A percentile compares a stretch with the other conserved stretches of the same genome.
phyloP scores from a whole-genome alignment of 2,888 invertebrate species.

The Eledona agricola region DNA sequence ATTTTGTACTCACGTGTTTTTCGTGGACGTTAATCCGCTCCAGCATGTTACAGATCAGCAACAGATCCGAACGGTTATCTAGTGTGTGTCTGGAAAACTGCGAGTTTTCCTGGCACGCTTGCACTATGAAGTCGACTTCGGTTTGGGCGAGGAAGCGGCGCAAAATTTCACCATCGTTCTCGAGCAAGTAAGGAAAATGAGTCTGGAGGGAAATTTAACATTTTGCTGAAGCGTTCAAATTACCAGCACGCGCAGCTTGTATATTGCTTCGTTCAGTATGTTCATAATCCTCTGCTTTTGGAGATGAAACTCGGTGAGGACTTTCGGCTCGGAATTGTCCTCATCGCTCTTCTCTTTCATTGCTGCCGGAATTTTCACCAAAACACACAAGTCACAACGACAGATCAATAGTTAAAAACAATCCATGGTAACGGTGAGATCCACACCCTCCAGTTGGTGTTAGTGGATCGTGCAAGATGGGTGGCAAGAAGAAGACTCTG shows the following conservation, averaged over 20 bases:
- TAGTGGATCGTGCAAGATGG: conserved; percentile 52
- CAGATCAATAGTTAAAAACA: conserved; percentile 2
- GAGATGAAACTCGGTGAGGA: conserved; percentile 9
- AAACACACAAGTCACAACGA: conserved; percentile 4
- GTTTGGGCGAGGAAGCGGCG: conserved; percentile 37
- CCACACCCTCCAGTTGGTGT: not conserved
- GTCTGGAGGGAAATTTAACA: conserved; percentile 37
- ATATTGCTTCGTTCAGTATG: conserved; percentile 15
- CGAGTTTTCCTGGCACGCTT: conserved; percentile 18
- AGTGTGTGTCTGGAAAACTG: not conserved
- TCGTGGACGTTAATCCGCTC: conserved; percentile 15
- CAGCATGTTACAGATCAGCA: conserved; percentile 12
- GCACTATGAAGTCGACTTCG: conserved; percentile 40
- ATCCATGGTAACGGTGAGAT: conserved; percentile 2
- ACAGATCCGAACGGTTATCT: conserved; percentile 17
- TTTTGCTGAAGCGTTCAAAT: conserved; percentile 4
- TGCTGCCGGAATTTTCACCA: not conserved
- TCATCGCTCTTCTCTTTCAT: conserved; percentile 1
- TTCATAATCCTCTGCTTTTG: conserved; percentile 17
- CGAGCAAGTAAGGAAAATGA: conserved; percentile 41
- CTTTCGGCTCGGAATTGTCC: no score
- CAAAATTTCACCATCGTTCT: conserved; percentile 43
- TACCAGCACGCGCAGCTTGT: conserved; percentile 19
- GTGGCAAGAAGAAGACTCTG: conserved; percentile 73
- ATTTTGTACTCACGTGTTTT: conserved; percentile 9